A percentile compares a stretch with the other conserved stretches of the same genome.
Evolutionary conservation across 2,113 vertebrate genomes (phyloP).

Genomic region (Bos javanicus): DNA sequence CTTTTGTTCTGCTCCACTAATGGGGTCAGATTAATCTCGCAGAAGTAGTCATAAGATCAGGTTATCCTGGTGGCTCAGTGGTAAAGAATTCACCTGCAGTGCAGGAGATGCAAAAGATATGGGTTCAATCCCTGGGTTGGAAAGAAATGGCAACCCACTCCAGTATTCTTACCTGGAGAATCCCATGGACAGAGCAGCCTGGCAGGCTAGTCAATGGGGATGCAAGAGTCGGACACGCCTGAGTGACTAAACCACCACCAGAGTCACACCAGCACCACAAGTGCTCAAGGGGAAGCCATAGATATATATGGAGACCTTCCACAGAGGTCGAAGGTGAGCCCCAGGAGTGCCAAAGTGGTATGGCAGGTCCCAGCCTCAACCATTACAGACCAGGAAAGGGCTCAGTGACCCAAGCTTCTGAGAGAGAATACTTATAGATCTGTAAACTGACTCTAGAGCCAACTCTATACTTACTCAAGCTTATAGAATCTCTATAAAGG

Average conservation of each 20-base stretch:
- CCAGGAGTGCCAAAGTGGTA: no score
- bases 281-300: neutral
- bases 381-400: neutral
- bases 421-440: neutral
- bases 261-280: neutral
- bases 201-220: neutral
- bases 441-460: neutral
- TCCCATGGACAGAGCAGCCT: neutral
- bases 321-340: neutral
- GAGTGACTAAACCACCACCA: neutral
- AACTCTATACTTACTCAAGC: neutral
- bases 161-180: neutral
- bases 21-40: neutral
- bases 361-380: neutral
- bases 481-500: neutral
- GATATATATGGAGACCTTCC: neutral
- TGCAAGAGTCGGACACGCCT: neutral
- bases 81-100: neutral
- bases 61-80: neutral
- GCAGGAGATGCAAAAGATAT: neutral
- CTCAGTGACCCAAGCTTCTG: neutral
- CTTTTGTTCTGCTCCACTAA: neutral
- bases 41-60: neutral
- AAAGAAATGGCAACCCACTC: neutral
- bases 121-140: neutral